phyloP scores from a whole-genome alignment of 1,140 invertebrate species.

The Polyergus mexicanus region DNA sequence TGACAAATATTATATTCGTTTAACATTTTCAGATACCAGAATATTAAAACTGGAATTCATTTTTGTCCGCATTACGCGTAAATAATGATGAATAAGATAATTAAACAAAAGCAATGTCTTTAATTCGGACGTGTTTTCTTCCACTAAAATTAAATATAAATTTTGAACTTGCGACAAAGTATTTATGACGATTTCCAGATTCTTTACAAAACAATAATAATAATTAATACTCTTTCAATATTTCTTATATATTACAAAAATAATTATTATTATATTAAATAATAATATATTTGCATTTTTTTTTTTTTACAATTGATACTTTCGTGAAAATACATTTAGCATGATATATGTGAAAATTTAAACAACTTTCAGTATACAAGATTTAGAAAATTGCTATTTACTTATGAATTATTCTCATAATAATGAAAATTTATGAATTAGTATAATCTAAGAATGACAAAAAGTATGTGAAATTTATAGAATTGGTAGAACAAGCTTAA shows the following conservation, averaged over 20 bases:
- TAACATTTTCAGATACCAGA: background rate
- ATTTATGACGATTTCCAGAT: background rate
- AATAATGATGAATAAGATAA: background rate
- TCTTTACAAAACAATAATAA: background rate
- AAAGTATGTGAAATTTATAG: background rate
- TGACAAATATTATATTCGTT: background rate
- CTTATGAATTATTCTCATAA: background rate
- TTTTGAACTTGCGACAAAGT: background rate
- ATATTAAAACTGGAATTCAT: background rate
- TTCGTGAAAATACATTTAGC: background rate
- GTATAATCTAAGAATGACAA: background rate
- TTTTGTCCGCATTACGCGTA: background rate
- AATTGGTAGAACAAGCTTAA: background rate
- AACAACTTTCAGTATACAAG: background rate
- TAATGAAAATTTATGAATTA: slow-evolving; percentile 1
- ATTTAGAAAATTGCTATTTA: background rate
- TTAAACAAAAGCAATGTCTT: background rate
- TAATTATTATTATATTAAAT: too few relatives aligned
- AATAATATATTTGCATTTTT: background rate
- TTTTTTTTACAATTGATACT: background rate
- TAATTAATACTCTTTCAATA: background rate
- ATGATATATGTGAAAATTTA: background rate
- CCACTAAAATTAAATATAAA: background rate
- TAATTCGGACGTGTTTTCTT: background rate
- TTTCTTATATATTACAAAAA: background rate